Base-by-base conservation (phyloP, 2,797 vertebrate species). In the Lutjanus campechanus region DNA sequence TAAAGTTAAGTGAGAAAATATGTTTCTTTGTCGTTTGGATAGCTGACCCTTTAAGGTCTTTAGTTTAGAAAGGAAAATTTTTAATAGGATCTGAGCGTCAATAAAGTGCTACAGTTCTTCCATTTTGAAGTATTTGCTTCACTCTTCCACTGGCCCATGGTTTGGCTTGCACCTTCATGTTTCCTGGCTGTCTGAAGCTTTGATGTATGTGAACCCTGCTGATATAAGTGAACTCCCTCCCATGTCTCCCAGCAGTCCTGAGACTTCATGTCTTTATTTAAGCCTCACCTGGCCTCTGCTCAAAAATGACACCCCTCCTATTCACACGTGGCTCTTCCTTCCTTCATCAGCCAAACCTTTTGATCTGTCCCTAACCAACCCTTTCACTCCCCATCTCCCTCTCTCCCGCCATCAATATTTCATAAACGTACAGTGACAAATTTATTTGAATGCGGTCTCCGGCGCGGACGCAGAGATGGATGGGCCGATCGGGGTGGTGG, bases 391-490 rank as follows among this genome's bases (percentile, higher is more conserved):
- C 66, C 70, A 74, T 79, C 85, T 70, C 81, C 76, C 63, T 69
- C 77, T 83, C 73, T 63, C 71, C 69, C 8, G 8, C 76, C 89
- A 93, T 95, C 94, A 94, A 96, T 95, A 95, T 95, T 95, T 96
- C 92, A 96, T 93, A 94, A 95, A 95, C 82, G 85, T 91, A 92
- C 91, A 92, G 93, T 93, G 93, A 95, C 94, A 95, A 95, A 96
- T 96, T 95, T 96, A 95, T 96, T 95, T 96, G 93, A 96, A 96
- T 94, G 94, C 80, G 54, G 89, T 93, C 93, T 93, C 88, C 76
- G 67, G 85, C 73, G 81, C 94, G 94, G 96, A 97, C 94, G 95
- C 83, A 0, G 96, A 97, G 97, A 97, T 97, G 97, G 97, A 98
- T 98, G 96, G 96, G 96, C 95, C 95, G 76, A 85, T 85, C 43